Base-by-base conservation (phyloP, 2,888 invertebrate genomes). In the Megastigmus dorsalis region DNA sequence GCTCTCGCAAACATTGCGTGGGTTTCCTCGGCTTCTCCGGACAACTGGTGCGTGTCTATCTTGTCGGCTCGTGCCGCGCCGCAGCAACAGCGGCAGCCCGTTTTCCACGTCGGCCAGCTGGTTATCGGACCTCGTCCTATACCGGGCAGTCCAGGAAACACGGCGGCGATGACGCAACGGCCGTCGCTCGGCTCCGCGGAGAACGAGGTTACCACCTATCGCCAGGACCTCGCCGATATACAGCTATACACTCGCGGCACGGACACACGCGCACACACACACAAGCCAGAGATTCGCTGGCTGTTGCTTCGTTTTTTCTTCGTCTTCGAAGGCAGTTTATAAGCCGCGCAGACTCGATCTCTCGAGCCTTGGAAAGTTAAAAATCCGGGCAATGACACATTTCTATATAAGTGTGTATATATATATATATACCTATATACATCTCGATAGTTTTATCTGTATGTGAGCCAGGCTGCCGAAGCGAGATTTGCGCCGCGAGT, bases 41-140 rank as follows among this genome's bases (percentile, higher is more conserved):
- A 30, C 65, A 81, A 82, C 79, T 82, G 76, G 80, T 80, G 80
- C 80, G 75, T 81, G 78, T 79, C 80, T 79, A 80, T 81, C 78
- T 79, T 15, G 57, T 77, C 67, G n/a, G n/a, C n/a, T n/a, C n/a
- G n/a, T n/a, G n/a, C n/a, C n/a, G n/a, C n/a, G n/a, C n/a, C n/a
- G n/a, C n/a, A n/a, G n/a, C n/a, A n/a, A n/a, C n/a, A n/a, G 71
- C 48, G 41, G 10, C 6, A 76, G 79, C 77, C 74, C 74, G 76
- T 77, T 79, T 73, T 79, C 76, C 76, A 75, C n/a, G n/a, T n/a
- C n/a, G 7, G 18, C 65, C 45, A 41, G 73, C 68, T 73, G 74
- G 66, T 79, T 80, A 78, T 76, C 79, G 72, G 71, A 9, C 4
- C 9, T 18, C 20, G 67, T n/a, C n/a, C n/a, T n/a, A n/a, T n/a